Conservation (phyloP, 1,140 invertebrate genomes). For the Eriocheir sinensis region DNA sequence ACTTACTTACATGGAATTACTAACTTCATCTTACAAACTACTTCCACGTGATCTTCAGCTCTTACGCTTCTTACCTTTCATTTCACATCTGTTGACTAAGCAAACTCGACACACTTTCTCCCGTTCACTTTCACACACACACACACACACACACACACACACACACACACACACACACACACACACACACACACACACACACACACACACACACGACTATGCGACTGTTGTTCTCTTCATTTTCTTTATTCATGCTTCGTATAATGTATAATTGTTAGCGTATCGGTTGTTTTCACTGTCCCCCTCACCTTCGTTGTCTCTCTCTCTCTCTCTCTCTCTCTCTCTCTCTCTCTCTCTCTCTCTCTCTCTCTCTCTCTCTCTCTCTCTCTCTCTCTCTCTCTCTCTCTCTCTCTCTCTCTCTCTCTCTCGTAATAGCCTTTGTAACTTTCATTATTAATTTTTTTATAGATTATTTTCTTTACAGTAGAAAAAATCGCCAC, state of each 20-base stretch:
- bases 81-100: background rate
- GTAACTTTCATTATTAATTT: background rate
- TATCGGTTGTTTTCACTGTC: background rate
- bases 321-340: background rate
- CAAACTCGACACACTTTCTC: slow-evolving; percentile 1
- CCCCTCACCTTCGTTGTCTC: slow-evolving; percentile 23
- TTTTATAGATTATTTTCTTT: background rate
- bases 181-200: background rate
- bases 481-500: background rate
- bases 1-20: too few species aligned
- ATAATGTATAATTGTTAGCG: background rate
- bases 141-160: background rate
- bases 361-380: background rate
- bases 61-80: too few species aligned
- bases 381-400: slow-evolving; percentile 45
- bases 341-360: slow-evolving; percentile 29
- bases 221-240: too few species aligned
- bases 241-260: background rate
- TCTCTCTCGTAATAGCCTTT: background rate
- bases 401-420: slow-evolving; percentile 44
- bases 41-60: too few species aligned
- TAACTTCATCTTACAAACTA: too few species aligned
- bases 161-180: background rate
- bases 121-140: background rate
- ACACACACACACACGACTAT: background rate